These are phyloP conservation scores for Thamnophis elegans DNA, from an alignment of 2,797 vertebrate genomes.

Conservation along the genomic window DNA sequence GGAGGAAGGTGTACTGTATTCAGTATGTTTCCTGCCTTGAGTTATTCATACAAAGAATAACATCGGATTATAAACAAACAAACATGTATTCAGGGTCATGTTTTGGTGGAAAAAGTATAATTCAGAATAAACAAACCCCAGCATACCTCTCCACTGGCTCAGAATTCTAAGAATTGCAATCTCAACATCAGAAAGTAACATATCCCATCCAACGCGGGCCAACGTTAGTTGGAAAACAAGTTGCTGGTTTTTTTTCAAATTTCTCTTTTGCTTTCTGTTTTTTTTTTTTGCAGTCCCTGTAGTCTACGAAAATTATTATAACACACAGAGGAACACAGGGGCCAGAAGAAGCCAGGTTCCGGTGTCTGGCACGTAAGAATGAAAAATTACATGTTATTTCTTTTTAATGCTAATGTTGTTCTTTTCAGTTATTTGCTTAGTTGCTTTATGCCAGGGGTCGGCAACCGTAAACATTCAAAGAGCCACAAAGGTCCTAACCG, in stretches of 20 bases:
- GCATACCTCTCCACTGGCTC: background rate
- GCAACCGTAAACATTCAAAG: too few relatives aligned
- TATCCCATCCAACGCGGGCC: background rate
- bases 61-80: background rate
- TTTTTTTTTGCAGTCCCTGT: constrained; percentile 80
- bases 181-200: background rate
- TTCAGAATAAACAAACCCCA: background rate
- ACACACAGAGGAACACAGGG: constrained; percentile 70
- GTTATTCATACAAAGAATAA: background rate
- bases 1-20: background rate
- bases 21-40: background rate
- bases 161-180: background rate
- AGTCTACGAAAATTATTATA: constrained; percentile 92
- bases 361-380: constrained; percentile 66
- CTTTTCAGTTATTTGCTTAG: background rate
- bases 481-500: too few relatives aligned
- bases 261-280: constrained; percentile 15
- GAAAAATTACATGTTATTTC: background rate
- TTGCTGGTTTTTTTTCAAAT: background rate
- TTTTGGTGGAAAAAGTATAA: background rate
- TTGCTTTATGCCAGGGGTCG: background rate
- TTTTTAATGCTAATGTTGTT: background rate
- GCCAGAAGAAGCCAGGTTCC: constrained; percentile 50
- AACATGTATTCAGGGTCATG: background rate
- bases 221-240: background rate